These are phyloP conservation scores for Kryphioiulus occultus DNA, from an alignment of 2,888 invertebrate genomes.

Conservation along the genomic window DNA sequence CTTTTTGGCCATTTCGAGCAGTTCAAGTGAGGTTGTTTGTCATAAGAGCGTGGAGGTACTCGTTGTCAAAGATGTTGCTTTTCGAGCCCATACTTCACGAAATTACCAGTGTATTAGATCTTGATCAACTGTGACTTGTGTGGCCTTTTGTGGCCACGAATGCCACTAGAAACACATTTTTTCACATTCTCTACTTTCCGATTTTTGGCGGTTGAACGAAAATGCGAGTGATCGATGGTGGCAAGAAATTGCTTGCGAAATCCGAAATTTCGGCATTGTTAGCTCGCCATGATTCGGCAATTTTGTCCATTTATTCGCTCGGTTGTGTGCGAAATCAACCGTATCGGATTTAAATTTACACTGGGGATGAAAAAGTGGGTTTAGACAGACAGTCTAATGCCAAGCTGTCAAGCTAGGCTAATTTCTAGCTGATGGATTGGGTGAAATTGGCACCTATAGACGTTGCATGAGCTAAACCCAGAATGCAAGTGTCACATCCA, in stretches of 20 bases:
- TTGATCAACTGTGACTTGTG: no score
- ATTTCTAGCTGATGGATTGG: not conserved
- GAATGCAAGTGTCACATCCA: not conserved
- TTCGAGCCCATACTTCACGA: no score
- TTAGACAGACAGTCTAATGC: not conserved
- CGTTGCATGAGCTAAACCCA: no score
- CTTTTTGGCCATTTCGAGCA: no score
- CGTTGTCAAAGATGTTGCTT: no score
- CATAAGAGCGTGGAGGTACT: no score
- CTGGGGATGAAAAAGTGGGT: not conserved
- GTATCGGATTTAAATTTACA: constrained; percentile 17
- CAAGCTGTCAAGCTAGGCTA: not conserved
- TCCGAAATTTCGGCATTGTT: not conserved
- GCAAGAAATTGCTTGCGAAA: not conserved
- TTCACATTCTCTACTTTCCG: not conserved
- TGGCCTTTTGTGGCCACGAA: not conserved
- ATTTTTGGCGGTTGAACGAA: not conserved
- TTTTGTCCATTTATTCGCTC: not conserved
- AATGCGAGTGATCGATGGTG: not conserved
- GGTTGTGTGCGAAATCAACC: not conserved
- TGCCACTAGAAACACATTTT: not conserved
- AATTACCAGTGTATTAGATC: no score
- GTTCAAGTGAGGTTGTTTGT: no score
- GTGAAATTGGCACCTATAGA: not conserved
- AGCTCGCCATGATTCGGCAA: constrained; percentile 7